Percentiles rank a stretch among this genome's conserved stretches.
Conservation (phyloP, 2,113 vertebrate species). For the Hymenochirus boettgeri region DNA sequence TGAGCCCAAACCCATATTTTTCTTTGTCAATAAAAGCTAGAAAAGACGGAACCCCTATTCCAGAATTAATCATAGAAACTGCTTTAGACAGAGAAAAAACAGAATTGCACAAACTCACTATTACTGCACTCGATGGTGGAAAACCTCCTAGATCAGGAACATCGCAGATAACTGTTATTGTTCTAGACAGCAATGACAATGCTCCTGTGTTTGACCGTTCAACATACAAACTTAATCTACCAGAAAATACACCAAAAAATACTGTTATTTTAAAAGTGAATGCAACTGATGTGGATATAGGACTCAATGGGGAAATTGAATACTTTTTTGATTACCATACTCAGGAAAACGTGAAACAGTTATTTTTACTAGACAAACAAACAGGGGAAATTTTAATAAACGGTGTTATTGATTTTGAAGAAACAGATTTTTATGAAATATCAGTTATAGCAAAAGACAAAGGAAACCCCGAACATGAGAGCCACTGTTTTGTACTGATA, state of each 20-base stretch:
- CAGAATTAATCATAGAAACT: conserved; percentile 67
- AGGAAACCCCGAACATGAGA: conserved; percentile 73
- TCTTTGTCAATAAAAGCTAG: conserved; percentile 64
- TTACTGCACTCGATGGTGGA: conserved; percentile 69
- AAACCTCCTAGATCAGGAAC: conserved; percentile 62
- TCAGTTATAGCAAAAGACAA: conserved; percentile 72
- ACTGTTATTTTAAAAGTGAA: conserved; percentile 62
- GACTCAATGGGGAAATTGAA: conserved; percentile 66
- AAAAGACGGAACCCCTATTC: conserved; percentile 68
- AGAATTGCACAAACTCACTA: conserved; percentile 61
- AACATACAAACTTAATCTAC: conserved; percentile 56
- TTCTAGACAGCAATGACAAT: conserved; percentile 80
- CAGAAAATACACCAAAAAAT: conserved; percentile 58
- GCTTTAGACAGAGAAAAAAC: conserved; percentile 67
- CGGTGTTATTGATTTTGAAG: conserved; percentile 72
- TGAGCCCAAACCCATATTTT: conserved; percentile 64
- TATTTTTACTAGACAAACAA: conserved; percentile 64
- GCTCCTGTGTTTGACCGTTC: conserved; percentile 65
- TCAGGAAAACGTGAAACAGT: conserved; percentile 52
- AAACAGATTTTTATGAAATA: conserved; percentile 70
- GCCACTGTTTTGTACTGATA: conserved; percentile 68
- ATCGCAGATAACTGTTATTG: conserved; percentile 60
- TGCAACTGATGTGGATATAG: conserved; percentile 67
- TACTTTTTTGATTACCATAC: conserved; percentile 72
- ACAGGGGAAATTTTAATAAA: conserved; percentile 69